Base-by-base conservation (phyloP, 2,113 vertebrate genomes). In the Ascaphus truei region DNA sequence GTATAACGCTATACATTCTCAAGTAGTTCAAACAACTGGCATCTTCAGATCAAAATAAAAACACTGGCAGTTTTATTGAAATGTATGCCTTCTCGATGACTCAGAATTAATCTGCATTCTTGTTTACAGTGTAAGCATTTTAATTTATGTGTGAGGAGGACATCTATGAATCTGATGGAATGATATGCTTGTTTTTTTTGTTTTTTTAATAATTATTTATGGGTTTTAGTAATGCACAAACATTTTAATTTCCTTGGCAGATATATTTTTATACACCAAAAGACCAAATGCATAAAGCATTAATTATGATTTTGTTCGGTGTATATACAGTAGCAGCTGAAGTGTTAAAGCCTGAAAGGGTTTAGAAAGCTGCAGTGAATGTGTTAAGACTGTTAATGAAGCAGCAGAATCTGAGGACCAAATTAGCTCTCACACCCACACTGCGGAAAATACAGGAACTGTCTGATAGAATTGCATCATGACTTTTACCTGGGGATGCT, bases 381-480 rank as follows among this genome's bases (percentile, higher is more conserved):
- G 85, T 85, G 84, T 89, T 84, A 83, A 85, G 87, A 90, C 84
- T 92, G 84, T 87, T 92, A 92, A 92, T 90, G 88, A 89, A 90
- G 85, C 79, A 80, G 83, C 80, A 84, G 81, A 87, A 83, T 89
- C 78, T 83, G 81, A 89, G 81, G 81, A 90, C 83, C 82, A 82
- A 87, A 88, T 90, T 89, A 88, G 83, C 83, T 86, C 85, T 88
- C 81, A 82, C 86, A 84, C 83, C 84, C 84, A 81, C 80, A 85
- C 85, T 84, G 80, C 0, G 0, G 76, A 77, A 84, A 88, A 82
- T 85, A 81, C 84, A 84, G 85, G 79, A 88, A 87, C 81, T 89
- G 87, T 86, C 85, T 86, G 83, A 80, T 78, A 66, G 84, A 86
- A 88, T 83, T 86, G 84, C 85, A 85, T 89, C 88, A 84, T 81